A percentile compares a stretch with the other conserved stretches of the same genome.
Evolutionary conservation across 1,140 invertebrate species (phyloP).

Genomic region (Drusus annulatus): DNA sequence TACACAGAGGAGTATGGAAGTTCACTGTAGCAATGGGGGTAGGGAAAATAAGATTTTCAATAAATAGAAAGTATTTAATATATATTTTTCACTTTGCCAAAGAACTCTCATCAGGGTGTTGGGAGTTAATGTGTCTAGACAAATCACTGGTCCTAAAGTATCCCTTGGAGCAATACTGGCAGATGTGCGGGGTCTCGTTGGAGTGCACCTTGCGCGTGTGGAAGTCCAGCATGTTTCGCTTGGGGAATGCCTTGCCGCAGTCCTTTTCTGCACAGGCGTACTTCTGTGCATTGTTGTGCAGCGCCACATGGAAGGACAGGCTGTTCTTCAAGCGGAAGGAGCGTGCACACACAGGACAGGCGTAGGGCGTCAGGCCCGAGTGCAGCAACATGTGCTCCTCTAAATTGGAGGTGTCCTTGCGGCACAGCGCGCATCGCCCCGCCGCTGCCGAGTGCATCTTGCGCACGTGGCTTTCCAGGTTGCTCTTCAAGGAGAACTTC

Average conservation of each 20-base stretch:
- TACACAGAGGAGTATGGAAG: no score
- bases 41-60: no score
- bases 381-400: constrained; percentile 68
- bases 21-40: no score
- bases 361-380: constrained; percentile 53
- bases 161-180: constrained; percentile 51
- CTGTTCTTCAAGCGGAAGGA: constrained; percentile 41
- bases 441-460: constrained; percentile 63
- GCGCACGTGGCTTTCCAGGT: constrained; percentile 64
- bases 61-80: no score
- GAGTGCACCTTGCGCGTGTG: constrained; percentile 52
- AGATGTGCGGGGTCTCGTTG: constrained; percentile 48
- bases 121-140: constrained; percentile 44
- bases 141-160: constrained; percentile 53
- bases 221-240: constrained; percentile 50
- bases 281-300: constrained; percentile 48
- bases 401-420: constrained; percentile 58
- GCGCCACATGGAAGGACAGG: constrained; percentile 33
- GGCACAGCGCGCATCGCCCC: constrained; percentile 47
- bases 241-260: constrained; percentile 47
- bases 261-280: constrained; percentile 45
- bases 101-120: constrained; percentile 41
- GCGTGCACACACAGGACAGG: constrained; percentile 49
- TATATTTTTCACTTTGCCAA: no score
- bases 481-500: constrained; percentile 62